A percentile compares a stretch with the other conserved stretches of the same genome.
phyloP scores from a whole-genome alignment of 2,888 invertebrate species.

The Drosophila colorata region DNA sequence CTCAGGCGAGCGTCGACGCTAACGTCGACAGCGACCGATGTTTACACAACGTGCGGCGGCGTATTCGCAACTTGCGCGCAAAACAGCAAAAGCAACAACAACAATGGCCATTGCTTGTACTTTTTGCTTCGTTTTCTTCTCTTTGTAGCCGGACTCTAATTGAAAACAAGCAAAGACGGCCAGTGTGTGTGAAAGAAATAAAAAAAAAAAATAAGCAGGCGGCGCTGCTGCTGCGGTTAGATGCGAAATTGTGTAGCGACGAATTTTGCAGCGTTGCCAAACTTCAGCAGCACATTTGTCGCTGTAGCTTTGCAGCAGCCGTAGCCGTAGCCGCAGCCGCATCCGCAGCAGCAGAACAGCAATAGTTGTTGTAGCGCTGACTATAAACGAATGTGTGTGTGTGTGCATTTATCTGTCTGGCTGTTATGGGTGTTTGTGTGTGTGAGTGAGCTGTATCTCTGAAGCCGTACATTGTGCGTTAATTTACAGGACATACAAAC shows the following conservation, averaged over 20 bases:
- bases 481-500: slow-evolving; percentile 65
- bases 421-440: slow-evolving; percentile 1
- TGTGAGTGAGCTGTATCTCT: slow-evolving; percentile 43
- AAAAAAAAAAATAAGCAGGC: slow-evolving; percentile 47
- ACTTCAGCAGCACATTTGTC: slow-evolving; percentile 61
- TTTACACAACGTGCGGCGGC: slow-evolving; percentile 77
- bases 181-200: slow-evolving; percentile 27
- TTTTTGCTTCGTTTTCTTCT: slow-evolving; percentile 47
- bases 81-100: slow-evolving; percentile 15
- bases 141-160: slow-evolving; percentile 65
- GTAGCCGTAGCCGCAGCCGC: slow-evolving; percentile 16
- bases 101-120: slow-evolving; percentile 48
- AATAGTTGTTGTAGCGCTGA: slow-evolving; percentile 28
- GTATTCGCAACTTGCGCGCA: slow-evolving; percentile 66
- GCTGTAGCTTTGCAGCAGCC: slow-evolving; percentile 57
- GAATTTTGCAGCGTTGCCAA: slow-evolving; percentile 59
- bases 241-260: slow-evolving; percentile 39
- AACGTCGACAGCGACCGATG: slow-evolving; percentile 60
- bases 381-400: slow-evolving; percentile 4
- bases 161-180: slow-evolving; percentile 74
- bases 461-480: slow-evolving; percentile 68
- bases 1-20: slow-evolving; percentile 52
- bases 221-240: slow-evolving; percentile 54
- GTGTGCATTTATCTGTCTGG: slow-evolving; percentile 27
- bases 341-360: slow-evolving; percentile 40